Base-by-base conservation (phyloP, 2,113 vertebrate species). In the Neomonachus schauinslandi region DNA sequence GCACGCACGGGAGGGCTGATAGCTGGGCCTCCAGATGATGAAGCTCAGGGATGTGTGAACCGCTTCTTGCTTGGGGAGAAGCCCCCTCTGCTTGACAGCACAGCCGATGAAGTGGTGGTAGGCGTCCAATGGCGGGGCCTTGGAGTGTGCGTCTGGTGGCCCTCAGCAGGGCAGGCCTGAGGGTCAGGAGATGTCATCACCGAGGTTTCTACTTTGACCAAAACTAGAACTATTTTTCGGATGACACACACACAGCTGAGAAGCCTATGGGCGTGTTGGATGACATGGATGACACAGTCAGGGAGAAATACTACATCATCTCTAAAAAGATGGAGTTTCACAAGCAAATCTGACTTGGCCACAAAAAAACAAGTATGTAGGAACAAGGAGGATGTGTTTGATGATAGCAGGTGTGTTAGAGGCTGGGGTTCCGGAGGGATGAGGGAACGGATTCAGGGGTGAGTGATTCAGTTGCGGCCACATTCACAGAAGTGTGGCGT, bases 401-500 rank as follows among this genome's bases (percentile, higher is more conserved):
- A 5, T 7, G 53, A 13, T 7, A 69, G 63, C 36, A 11, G 16
- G 53, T 15, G 7, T 2, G 8, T 7, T 0, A 51, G 79, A 63
- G 74, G 13, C 21, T 0, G 0, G n/a, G 14, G 42, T 18, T 1
- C 28, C 5, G 2, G 31, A 13, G 72, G 46, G 80, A 3, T 1
- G 33, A 6, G 0, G 57, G 22, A 5, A 7, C 1, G 0, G 18
- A 9, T 26, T 15, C 42, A 2, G 42, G 61, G 69, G 26, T 0
- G 16, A 12, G n/a, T n/a, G 5, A 4, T 1, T 33, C 18, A 3
- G 72, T 42, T 4, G 39, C 7, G 0, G 63, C 33, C 4, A 1
- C 0, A 0, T 4, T n/a, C 74, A 31, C 21, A 0, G 1, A 15
- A 13, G 65, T 0, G 19, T 1, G 21, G 46, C 0, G 0, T 0